Evolutionary conservation across 1,140 invertebrate genomes (phyloP).

Genomic region (Ganaspis sp.): DNA sequence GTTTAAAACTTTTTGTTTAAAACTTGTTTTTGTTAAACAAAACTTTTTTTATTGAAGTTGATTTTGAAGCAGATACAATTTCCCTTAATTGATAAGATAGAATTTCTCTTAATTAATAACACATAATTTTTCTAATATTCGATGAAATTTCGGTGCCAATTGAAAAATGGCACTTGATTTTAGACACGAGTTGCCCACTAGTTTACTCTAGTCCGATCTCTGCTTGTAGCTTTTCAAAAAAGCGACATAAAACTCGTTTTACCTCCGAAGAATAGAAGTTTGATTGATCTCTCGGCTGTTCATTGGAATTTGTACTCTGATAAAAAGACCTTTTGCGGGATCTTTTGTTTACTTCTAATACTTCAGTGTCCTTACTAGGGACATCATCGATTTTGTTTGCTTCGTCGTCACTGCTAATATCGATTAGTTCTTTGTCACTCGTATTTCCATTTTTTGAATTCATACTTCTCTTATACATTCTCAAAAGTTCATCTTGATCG

Average conservation of each 20-base stretch:
- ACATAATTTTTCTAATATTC: too few relatives aligned
- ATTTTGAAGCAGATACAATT: too few relatives aligned
- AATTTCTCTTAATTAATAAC: too few relatives aligned
- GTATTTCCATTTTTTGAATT: slow-evolving; percentile 70
- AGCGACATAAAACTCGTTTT: not conserved
- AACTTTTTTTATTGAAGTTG: too few relatives aligned
- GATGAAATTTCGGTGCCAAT: too few relatives aligned
- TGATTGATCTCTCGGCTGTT: slow-evolving; percentile 10
- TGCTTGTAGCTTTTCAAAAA: not conserved
- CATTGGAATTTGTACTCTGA: slow-evolving; percentile 14
- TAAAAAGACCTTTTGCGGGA: slow-evolving; percentile 41
- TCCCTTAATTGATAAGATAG: too few relatives aligned
- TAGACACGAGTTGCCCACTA: not conserved
- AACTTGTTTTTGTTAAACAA: too few relatives aligned
- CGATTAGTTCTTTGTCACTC: slow-evolving; percentile 75
- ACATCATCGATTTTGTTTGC: slow-evolving; percentile 54
- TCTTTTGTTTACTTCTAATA: slow-evolving; percentile 43
- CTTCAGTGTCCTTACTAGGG: slow-evolving; percentile 42
- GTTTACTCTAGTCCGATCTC: slow-evolving; percentile 10
- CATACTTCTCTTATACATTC: slow-evolving; percentile 67
- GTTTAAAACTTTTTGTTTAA: too few relatives aligned
- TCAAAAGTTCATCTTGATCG: slow-evolving; percentile 57
- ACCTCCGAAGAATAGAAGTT: slow-evolving; percentile 12
- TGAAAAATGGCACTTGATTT: not conserved
- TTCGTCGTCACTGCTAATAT: slow-evolving; percentile 76